Conservation (phyloP, 2,113 vertebrate genomes). For the Butastur rufipennis region DNA sequence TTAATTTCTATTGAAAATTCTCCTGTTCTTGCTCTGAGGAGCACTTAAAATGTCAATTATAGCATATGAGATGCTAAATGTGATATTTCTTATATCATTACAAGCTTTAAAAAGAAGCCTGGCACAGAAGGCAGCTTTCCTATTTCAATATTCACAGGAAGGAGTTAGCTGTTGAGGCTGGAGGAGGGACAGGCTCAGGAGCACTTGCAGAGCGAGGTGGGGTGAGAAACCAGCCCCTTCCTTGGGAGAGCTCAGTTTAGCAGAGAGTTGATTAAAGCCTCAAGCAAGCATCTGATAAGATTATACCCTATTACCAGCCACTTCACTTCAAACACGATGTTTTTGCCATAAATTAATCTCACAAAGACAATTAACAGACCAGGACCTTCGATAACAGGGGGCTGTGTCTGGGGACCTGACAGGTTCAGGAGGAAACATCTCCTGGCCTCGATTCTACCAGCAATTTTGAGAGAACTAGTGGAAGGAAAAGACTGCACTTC, state of each 20-base stretch:
- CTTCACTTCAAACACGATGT: not conserved
- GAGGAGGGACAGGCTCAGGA: not conserved
- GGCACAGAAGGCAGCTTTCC: not conserved
- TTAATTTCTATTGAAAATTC: not conserved
- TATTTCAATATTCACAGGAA: not conserved
- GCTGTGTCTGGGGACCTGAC: not conserved
- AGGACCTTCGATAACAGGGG: not conserved
- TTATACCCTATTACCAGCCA: not conserved
- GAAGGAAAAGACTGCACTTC: not conserved
- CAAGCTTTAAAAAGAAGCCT: not conserved
- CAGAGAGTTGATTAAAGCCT: not conserved
- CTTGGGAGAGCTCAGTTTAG: not conserved
- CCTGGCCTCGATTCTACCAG: not conserved
- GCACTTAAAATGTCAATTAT: constrained; percentile 28
- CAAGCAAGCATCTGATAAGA: not conserved
- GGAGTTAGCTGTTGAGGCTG: not conserved
- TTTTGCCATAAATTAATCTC: not conserved
- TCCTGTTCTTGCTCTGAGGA: not conserved
- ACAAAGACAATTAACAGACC: not conserved
- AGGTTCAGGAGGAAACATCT: not conserved
- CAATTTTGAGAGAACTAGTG: not conserved
- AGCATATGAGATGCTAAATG: not conserved
- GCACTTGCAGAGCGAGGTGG: not conserved
- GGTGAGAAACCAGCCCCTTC: not conserved
- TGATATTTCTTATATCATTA: not conserved